phyloP scores from a whole-genome alignment of 2,888 invertebrate genomes.

The Diaprepes abbreviatus region DNA sequence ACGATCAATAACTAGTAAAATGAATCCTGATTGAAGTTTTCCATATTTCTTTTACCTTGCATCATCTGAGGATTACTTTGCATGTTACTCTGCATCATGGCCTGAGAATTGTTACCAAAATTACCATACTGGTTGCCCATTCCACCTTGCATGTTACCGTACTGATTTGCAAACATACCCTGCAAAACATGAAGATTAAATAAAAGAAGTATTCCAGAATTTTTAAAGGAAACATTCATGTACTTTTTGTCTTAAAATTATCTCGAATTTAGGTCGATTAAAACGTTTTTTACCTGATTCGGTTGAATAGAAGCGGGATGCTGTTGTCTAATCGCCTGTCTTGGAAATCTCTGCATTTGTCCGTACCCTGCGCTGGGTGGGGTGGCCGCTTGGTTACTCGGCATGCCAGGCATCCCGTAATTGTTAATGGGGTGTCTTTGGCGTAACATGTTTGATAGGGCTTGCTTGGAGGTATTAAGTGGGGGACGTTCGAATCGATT shows the following conservation, averaged over 20 bases:
- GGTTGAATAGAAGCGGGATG: constrained; percentile 65
- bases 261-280: too few relatives aligned
- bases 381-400: constrained; percentile 59
- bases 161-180: constrained; percentile 74
- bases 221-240: background rate
- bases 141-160: constrained; percentile 74
- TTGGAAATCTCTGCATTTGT: constrained; percentile 69
- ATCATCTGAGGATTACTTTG: constrained; percentile 64
- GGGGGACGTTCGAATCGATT: constrained; percentile 69
- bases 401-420: constrained; percentile 62
- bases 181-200: constrained; percentile 35
- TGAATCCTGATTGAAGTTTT: too few relatives aligned
- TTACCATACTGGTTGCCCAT: constrained; percentile 77
- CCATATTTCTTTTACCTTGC: too few relatives aligned
- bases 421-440: constrained; percentile 78
- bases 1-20: too few relatives aligned
- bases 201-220: background rate
- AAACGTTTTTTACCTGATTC: constrained; percentile 64
- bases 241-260: too few relatives aligned
- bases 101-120: constrained; percentile 70
- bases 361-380: constrained; percentile 66
- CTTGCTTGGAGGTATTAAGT: constrained; percentile 83
- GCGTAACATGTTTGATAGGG: constrained; percentile 87
- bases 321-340: constrained; percentile 68
- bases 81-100: constrained; percentile 54